phyloP scores from a whole-genome alignment of 2,888 invertebrate species.

The Brachycybe producta region DNA sequence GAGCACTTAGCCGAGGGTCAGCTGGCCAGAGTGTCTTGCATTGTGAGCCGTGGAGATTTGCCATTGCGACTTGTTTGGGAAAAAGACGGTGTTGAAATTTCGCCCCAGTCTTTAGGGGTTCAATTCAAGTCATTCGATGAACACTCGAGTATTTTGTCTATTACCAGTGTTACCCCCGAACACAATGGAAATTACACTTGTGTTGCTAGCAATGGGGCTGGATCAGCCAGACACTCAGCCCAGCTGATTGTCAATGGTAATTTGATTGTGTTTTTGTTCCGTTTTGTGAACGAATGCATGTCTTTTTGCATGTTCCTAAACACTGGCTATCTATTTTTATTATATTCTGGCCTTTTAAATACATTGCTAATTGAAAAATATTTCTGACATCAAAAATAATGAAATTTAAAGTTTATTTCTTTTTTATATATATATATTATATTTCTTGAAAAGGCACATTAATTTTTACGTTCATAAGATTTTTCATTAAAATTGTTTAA shows the following conservation, averaged over 20 bases:
- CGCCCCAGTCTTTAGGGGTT: background rate
- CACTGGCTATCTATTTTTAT: no score
- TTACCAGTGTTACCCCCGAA: constrained; percentile 28
- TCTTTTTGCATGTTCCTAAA: no score
- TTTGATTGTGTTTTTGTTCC: background rate
- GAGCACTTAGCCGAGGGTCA: constrained; percentile 28
- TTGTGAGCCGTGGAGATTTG: constrained; percentile 34
- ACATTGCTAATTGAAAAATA: no score
- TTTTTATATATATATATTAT: no score
- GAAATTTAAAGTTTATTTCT: no score
- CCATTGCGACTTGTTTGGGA: constrained; percentile 35
- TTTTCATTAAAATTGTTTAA: background rate
- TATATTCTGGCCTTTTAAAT: no score
- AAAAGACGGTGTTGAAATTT: constrained; percentile 29
- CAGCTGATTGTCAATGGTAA: constrained; percentile 30
- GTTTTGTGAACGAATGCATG: no score
- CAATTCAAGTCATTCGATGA: constrained; percentile 29
- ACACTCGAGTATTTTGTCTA: constrained; percentile 29
- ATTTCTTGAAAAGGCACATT: no score
- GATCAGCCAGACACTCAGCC: constrained; percentile 28
- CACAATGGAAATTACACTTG: constrained; percentile 34
- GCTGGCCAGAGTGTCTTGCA: constrained; percentile 34
- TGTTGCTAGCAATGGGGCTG: constrained; percentile 30
- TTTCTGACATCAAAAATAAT: no score
- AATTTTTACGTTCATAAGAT: background rate